Base-by-base conservation (phyloP, 2,797 vertebrate genomes). In the Betta splendens region DNA sequence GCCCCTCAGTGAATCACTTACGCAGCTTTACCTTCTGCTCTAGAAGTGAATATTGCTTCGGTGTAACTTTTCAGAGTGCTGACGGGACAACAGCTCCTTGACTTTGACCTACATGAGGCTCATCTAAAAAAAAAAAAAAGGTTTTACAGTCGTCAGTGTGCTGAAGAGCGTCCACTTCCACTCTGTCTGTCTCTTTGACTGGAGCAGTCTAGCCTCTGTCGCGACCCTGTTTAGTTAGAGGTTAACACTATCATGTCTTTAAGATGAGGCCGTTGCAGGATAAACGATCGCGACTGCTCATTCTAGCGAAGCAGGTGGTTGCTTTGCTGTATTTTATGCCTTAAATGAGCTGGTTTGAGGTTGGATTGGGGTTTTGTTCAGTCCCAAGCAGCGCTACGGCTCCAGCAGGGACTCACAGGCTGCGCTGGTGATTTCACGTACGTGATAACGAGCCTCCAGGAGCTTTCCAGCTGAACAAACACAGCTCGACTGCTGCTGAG, bases 401-500 rank as follows among this genome's bases (percentile, higher is more conserved):
- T 83, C 68, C 25, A 63, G 17, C 66, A 68, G 72, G 18, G 31
- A 63, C 53, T 52, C 22, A 22, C 54, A 77, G 77, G 62, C 67
- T 72, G 71, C 63, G 62, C 17, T 22, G 49, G 64, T 48, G 47
- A 78, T 67, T 70, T 49, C 37, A 69, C 80, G 76, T 69, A 75
- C 66, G n/a, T n/a, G n/a, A n/a, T n/a, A 79, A 73, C 69, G 72
- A 85, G 45, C 82, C 68, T 84, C 58, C 21, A 64, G 74, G 81
- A 83, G 80, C 73, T 87, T 79, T 89, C 84, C 91, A 92, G 90
- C 91, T 92, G 91, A 88, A 89, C 90, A 92, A 92, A 92, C 86
- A 91, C 92, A 90, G 85, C 79, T 64, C 59, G n/a, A n/a, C n/a
- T n/a, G n/a, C n/a, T n/a, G n/a, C n/a, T n/a, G n/a, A n/a, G n/a